A percentile compares a stretch with the other conserved stretches of the same genome.
Evolutionary conservation across 2,888 invertebrate genomes (phyloP).

Genomic region (Eupsilia transversa): DNA sequence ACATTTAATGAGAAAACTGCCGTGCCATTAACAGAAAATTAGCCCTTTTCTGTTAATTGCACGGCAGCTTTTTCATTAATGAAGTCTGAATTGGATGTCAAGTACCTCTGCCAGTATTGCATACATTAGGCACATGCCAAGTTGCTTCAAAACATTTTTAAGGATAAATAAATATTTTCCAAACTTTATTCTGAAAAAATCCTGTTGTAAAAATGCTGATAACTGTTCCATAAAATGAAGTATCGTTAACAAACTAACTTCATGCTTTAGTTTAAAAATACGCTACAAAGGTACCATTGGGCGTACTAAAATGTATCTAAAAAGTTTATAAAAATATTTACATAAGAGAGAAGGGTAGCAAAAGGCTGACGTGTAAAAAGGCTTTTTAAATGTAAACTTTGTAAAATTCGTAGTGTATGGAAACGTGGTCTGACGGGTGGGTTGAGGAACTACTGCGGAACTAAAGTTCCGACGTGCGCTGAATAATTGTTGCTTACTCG

Average conservation of each 20-base stretch:
- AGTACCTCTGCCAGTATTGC: background rate
- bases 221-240: conserved; percentile 3
- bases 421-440: conserved; percentile 9
- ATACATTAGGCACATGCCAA: too few relatives aligned
- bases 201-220: background rate
- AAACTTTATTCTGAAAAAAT: background rate
- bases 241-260: conserved; percentile 9
- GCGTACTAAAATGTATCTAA: conserved; percentile 41
- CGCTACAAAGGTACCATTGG: conserved; percentile 19
- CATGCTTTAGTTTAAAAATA: conserved; percentile 10
- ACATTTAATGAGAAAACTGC: background rate
- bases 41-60: too few relatives aligned
- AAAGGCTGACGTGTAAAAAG: conserved; percentile 51
- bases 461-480: conserved; percentile 44
- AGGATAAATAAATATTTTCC: background rate
- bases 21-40: background rate
- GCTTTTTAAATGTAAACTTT: conserved; percentile 50
- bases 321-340: conserved; percentile 53
- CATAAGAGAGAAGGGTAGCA: conserved; percentile 16
- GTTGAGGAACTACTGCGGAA: conserved; percentile 35
- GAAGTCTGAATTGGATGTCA: background rate
- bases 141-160: too few relatives aligned
- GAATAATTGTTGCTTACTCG: conserved; percentile 32
- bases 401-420: conserved; percentile 31
- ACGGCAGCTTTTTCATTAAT: too few relatives aligned